Conservation (phyloP, 1,140 invertebrate genomes). For the Leptinotarsa defecta region DNA sequence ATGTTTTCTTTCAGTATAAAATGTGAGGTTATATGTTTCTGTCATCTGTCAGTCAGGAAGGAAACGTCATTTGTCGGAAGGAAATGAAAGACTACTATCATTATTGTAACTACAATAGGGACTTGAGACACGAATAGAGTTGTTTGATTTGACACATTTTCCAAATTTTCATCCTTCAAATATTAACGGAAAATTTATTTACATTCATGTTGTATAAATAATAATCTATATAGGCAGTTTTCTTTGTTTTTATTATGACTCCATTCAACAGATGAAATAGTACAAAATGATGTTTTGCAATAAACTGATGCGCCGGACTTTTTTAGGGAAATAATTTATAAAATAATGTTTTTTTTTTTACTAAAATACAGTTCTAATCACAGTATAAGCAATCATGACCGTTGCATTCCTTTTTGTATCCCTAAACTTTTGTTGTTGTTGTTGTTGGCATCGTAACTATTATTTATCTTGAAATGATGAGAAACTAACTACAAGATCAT, state of each 20-base stretch:
- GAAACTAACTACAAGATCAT: too few relatives aligned
- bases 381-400: slow-evolving; percentile 15
- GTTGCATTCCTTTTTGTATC: slow-evolving; percentile 16
- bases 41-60: neutral
- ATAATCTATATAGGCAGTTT: neutral
- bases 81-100: too few relatives aligned
- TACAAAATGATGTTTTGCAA: slow-evolving; percentile 20
- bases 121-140: too few relatives aligned
- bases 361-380: slow-evolving; percentile 23
- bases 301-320: neutral
- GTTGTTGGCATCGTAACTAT: too few relatives aligned
- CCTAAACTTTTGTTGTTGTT: neutral
- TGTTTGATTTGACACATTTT: too few relatives aligned
- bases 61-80: neutral
- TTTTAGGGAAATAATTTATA: neutral
- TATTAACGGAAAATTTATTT: too few relatives aligned
- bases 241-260: neutral
- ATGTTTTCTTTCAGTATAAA: neutral
- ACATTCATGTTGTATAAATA: too few relatives aligned
- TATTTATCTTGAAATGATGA: too few relatives aligned
- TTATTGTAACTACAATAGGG: too few relatives aligned
- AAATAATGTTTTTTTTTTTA: slow-evolving; percentile 12
- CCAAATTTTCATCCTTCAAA: too few relatives aligned
- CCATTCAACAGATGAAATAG: slow-evolving; percentile 17
- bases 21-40: neutral